phyloP scores from a whole-genome alignment of 2,797 vertebrate genomes.

The Varecia variegata region DNA sequence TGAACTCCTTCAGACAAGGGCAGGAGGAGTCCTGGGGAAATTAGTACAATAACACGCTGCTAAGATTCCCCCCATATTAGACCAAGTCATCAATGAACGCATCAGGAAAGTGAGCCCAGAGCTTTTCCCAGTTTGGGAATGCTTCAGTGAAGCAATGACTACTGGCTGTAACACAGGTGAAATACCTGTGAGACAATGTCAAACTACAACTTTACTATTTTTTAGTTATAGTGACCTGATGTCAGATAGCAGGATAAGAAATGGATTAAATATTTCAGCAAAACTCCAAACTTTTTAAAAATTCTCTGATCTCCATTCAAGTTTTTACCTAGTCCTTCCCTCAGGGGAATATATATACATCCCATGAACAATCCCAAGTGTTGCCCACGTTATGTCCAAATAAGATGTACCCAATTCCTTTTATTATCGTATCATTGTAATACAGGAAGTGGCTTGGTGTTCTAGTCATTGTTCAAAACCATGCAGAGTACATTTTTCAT shows the following conservation, averaged over 20 bases:
- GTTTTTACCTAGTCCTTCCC: neutral
- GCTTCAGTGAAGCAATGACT: neutral
- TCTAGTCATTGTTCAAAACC: neutral
- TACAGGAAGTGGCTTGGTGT: neutral
- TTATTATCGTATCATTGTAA: neutral
- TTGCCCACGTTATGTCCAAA: neutral
- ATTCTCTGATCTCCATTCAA: neutral
- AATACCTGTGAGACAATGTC: neutral
- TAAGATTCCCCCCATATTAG: neutral
- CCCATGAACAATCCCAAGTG: neutral
- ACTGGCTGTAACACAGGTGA: neutral
- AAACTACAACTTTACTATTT: neutral
- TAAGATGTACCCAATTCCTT: neutral
- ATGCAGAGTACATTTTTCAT: neutral
- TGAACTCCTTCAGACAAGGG: neutral
- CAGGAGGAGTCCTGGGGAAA: neutral
- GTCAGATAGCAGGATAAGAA: neutral
- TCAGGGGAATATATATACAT: fast-evolving
- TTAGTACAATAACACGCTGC: neutral
- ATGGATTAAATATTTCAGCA: neutral
- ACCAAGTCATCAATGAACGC: neutral
- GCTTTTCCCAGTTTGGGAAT: neutral
- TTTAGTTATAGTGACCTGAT: neutral
- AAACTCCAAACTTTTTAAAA: neutral
- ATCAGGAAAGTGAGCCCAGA: neutral